These are phyloP conservation scores for Myiopsitta monachus DNA, from an alignment of 2,113 vertebrate species.

Conservation along the genomic window DNA sequence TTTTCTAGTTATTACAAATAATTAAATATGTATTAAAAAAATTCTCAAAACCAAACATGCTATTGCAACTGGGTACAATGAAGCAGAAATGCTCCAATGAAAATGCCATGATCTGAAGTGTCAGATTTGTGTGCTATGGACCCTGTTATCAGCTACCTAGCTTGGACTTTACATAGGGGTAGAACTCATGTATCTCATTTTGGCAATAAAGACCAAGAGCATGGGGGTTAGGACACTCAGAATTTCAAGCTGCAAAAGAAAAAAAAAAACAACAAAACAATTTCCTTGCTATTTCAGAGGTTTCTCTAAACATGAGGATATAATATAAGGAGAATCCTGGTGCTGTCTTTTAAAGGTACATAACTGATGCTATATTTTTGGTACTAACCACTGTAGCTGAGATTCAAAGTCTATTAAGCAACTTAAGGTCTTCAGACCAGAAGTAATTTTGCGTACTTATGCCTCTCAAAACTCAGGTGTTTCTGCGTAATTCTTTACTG, in stretches of 20 bases:
- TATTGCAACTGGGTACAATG: not conserved
- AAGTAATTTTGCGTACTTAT: not conserved
- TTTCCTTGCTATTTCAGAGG: not conserved
- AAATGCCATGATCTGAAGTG: not conserved
- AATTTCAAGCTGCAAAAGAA: not conserved
- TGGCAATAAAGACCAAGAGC: not conserved
- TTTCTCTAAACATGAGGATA: not conserved
- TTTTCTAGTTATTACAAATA: not conserved
- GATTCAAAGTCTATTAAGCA: not conserved
- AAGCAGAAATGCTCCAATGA: not conserved
- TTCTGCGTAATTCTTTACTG: not conserved
- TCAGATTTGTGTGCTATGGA: not conserved
- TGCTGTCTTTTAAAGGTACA: not conserved
- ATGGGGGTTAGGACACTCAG: not conserved
- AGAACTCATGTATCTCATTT: not conserved
- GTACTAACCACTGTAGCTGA: not conserved
- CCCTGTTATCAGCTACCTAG: not conserved
- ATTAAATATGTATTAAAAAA: not conserved
- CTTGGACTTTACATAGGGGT: not conserved
- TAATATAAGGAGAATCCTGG: not conserved
- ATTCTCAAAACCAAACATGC: not conserved
- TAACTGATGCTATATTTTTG: not conserved
- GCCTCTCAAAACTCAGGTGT: not conserved
- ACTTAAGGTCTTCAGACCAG: not conserved
- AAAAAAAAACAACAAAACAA: not conserved